Base-by-base conservation (phyloP, 2,113 vertebrate genomes). In the Zingel zingel region DNA sequence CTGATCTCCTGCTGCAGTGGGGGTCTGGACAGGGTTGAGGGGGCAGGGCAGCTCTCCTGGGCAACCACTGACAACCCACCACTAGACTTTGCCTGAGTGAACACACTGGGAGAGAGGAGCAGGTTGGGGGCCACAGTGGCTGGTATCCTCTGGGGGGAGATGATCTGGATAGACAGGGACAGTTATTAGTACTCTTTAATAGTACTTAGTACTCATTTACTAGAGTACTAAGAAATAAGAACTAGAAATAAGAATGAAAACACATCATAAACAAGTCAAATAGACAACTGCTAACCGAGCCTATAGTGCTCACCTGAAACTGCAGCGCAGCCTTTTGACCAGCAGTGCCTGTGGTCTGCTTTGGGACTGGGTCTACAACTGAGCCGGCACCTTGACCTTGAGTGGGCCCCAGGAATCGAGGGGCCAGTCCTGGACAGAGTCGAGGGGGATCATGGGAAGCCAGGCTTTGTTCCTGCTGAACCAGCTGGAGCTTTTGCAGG, bases 51-150 rank as follows among this genome's bases (percentile, higher is more conserved):
- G 51, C 48, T 62, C 36, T 91, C 68, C 81, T 86, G 79, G 90
- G 89, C 2, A 18, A 18, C 83, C 33, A 51, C 91, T 92, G 5
- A 85, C 66, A 80, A 0, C 5, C 76, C 80, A 0, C 50, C 27
- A 4, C 74, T 58, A 18, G 77, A 59, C 27, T 94, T 88, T 61
- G 94, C 63, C 81, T 97, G 97, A 33, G 87, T 84, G 87, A 98
- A 99, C 71, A 97, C 95, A 88, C 96, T 96, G 0, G 98, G 97
- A 12, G 97, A 97, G 92, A 97, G 96, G 77, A 99, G 93, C 74
- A 97, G 81, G 0, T 94, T 93, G 3, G 97, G 95, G 63, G 95
- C 93, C 47, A 91, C 90, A 0, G 96, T 93, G 67, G 96, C 95
- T 2, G 97, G 95, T 61, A 96, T 93, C 16, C 75, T 82, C 74